Conservation (phyloP, 1,140 invertebrate species). For the Drosophila lacteicornis region DNA sequence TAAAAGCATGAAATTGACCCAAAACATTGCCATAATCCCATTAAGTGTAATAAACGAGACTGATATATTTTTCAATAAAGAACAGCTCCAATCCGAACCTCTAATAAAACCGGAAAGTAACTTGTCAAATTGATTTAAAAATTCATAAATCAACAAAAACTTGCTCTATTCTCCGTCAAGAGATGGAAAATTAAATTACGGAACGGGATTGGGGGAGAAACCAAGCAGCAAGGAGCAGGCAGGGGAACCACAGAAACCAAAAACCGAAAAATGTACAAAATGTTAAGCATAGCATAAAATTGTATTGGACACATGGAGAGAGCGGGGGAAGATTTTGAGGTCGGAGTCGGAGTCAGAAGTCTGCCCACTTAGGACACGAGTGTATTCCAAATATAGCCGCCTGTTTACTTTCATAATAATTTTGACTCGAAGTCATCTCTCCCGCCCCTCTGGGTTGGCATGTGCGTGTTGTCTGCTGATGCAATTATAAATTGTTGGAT, state of each 20-base stretch:
- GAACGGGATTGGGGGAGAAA: constrained; percentile 12
- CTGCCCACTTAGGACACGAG: constrained; percentile 55
- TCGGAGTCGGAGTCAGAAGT: constrained; percentile 38
- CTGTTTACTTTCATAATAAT: constrained; percentile 74
- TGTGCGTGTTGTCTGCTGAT: constrained; percentile 61
- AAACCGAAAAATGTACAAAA: constrained; percentile 72
- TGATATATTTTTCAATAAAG: constrained; percentile 32
- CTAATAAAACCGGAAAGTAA: constrained; percentile 32
- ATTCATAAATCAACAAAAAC: constrained; percentile 77
- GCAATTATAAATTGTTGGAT: constrained; percentile 83
- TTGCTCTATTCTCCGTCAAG: constrained; percentile 16
- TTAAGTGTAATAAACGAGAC: constrained; percentile 31
- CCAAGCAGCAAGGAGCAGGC: background rate
- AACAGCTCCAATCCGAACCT: background rate
- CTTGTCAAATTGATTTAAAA: constrained; percentile 81
- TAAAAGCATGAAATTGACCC: constrained; percentile 35
- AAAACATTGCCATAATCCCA: constrained; percentile 23
- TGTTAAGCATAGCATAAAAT: constrained; percentile 82
- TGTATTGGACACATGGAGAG: constrained; percentile 62
- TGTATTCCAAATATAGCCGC: constrained; percentile 49
- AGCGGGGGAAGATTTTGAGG: constrained; percentile 4
- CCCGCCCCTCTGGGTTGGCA: constrained; percentile 14
- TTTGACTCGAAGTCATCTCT: constrained; percentile 58
- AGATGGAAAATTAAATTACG: constrained; percentile 70
- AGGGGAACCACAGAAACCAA: constrained; percentile 53